These are phyloP conservation scores for Cistogaster globosa DNA, from an alignment of 2,888 invertebrate genomes.

Conservation along the genomic window DNA sequence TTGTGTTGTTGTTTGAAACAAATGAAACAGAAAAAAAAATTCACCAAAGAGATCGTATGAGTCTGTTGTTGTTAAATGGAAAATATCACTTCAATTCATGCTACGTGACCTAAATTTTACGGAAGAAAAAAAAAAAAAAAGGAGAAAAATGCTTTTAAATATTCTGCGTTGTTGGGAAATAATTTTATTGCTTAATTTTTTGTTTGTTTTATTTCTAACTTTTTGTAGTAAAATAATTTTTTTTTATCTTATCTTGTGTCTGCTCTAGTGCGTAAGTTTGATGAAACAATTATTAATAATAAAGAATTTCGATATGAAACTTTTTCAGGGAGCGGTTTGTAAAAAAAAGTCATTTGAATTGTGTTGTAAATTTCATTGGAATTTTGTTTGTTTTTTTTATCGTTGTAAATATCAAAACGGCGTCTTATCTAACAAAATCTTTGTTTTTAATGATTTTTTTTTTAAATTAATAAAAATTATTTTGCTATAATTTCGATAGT, in stretches of 20 bases:
- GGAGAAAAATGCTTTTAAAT: conserved; percentile 34
- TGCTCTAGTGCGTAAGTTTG: conserved; percentile 7
- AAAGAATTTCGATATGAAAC: not conserved
- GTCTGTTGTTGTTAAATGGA: not conserved
- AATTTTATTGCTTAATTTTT: conserved; percentile 10
- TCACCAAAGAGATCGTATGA: conserved; percentile 33
- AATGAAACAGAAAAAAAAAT: conserved; percentile 9
- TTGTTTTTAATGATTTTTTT: too few relatives aligned
- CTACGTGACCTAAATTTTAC: conserved; percentile 48
- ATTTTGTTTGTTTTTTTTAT: not conserved
- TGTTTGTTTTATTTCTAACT: not conserved
- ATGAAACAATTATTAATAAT: not conserved
- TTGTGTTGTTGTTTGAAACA: not conserved
- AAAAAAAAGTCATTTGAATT: conserved; percentile 10
- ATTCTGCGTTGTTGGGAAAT: conserved; percentile 10
- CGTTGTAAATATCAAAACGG: too few relatives aligned
- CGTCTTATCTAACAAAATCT: too few relatives aligned
- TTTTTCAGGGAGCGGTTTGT: not conserved
- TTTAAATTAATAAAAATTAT: too few relatives aligned
- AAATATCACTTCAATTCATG: conserved; percentile 31
- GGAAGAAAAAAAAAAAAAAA: conserved; percentile 4
- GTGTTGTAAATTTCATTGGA: conserved; percentile 11
- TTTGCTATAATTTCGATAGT: too few relatives aligned
- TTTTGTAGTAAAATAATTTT: conserved; percentile 19
- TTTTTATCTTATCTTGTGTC: conserved; percentile 9